phyloP scores from a whole-genome alignment of 2,888 invertebrate species.

The Erebia epiphron region DNA sequence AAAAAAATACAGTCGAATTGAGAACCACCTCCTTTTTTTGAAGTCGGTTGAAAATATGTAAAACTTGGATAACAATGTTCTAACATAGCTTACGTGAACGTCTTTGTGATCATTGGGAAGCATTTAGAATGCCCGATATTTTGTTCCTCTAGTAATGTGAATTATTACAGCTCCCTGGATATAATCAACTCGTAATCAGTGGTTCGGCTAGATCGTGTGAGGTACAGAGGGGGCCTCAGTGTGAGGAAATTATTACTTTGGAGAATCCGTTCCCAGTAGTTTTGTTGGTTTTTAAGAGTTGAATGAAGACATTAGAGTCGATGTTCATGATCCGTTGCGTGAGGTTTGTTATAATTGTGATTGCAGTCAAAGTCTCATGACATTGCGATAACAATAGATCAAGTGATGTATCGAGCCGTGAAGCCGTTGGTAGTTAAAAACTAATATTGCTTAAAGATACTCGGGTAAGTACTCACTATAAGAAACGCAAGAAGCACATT shows the following conservation, averaged over 20 bases:
- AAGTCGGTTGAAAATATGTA: too few relatives aligned
- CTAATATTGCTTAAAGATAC: slow-evolving; percentile 2
- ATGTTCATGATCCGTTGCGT: slow-evolving; percentile 75
- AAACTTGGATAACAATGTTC: too few relatives aligned
- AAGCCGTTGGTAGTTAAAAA: slow-evolving; percentile 13
- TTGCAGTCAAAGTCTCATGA: slow-evolving; percentile 66
- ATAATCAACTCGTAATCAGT: slow-evolving; percentile 78
- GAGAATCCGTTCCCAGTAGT: slow-evolving; percentile 60
- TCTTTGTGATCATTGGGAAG: too few relatives aligned
- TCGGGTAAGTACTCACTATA: background rate
- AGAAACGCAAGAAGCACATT: too few relatives aligned
- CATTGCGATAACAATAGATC: slow-evolving; percentile 46
- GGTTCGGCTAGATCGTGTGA: slow-evolving; percentile 76
- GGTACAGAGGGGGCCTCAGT: slow-evolving; percentile 59
- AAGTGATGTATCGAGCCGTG: slow-evolving; percentile 21
- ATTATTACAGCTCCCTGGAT: slow-evolving; percentile 49
- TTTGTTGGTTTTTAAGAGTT: slow-evolving; percentile 60
- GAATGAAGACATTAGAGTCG: slow-evolving; percentile 77
- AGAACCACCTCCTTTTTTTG: too few relatives aligned
- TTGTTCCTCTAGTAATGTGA: too few relatives aligned
- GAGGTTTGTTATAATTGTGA: slow-evolving; percentile 65
- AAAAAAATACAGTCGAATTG: too few relatives aligned
- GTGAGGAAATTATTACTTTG: slow-evolving; percentile 73
- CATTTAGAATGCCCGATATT: too few relatives aligned
- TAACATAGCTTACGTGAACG: too few relatives aligned